A percentile compares a stretch with the other conserved stretches of the same genome.
These are phyloP conservation scores for Hypercompe scribonia DNA, from an alignment of 2,888 invertebrate species.

Conservation along the genomic window DNA sequence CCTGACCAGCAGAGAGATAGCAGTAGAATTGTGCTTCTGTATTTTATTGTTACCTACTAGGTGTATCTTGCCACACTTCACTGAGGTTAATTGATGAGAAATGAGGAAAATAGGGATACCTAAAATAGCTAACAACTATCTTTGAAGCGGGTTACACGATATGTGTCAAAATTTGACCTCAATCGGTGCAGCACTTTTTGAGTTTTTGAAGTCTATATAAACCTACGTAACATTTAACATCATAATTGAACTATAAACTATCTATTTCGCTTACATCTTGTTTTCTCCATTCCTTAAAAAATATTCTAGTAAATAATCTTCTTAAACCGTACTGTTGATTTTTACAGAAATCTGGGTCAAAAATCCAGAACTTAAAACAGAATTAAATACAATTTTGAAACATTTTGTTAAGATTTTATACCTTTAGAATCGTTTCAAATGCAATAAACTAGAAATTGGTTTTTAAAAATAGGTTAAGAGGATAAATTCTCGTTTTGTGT, in stretches of 20 bases:
- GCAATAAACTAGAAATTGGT: slow-evolving; percentile 29
- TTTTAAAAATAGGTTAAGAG: slow-evolving; percentile 34
- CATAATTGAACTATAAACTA: too few species aligned
- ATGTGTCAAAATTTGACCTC: too few species aligned
- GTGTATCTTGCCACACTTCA: too few species aligned
- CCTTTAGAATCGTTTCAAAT: slow-evolving; percentile 19
- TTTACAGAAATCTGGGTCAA: slow-evolving; percentile 4
- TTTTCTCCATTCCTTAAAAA: too few species aligned
- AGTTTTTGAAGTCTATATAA: too few species aligned
- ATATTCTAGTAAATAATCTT: neutral
- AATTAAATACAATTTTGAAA: slow-evolving; percentile 11
- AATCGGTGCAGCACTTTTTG: too few species aligned
- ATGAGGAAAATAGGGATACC: too few species aligned
- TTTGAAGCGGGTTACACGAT: too few species aligned
- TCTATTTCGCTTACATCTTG: neutral
- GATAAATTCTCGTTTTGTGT: slow-evolving; percentile 26
- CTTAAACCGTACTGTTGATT: neutral
- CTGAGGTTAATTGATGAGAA: too few species aligned
- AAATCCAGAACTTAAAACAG: slow-evolving; percentile 1
- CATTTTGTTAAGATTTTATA: slow-evolving; percentile 14
- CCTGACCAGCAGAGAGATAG: neutral
- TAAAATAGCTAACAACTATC: too few species aligned
- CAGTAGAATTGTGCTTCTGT: neutral
- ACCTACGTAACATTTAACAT: too few species aligned
- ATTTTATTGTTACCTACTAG: too few species aligned